Percentiles rank a stretch among this genome's conserved stretches.
Evolutionary conservation across 2,888 invertebrate species (phyloP).

Genomic region (Cistogaster globosa): DNA sequence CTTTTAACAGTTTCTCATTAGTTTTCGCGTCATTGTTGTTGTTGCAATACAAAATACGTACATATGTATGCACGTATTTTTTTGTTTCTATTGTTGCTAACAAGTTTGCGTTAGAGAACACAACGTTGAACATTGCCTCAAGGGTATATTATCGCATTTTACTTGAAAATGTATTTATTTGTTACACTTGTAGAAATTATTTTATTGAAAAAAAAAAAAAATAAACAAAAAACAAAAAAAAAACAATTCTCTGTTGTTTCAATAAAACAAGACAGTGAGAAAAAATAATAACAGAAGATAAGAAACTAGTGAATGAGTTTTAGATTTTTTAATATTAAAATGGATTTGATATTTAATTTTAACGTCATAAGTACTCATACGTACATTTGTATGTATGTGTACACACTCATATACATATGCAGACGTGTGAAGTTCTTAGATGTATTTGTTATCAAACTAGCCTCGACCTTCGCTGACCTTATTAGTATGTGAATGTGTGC

Average conservation of each 20-base stretch:
- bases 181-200: constrained; percentile 66
- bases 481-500: constrained; percentile 25
- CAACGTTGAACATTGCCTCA: constrained; percentile 51
- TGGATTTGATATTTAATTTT: constrained; percentile 21
- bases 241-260: constrained; percentile 32
- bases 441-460: constrained; percentile 54
- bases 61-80: background rate
- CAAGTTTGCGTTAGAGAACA: constrained; percentile 53
- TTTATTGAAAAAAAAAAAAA: constrained; percentile 23
- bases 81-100: constrained; percentile 44
- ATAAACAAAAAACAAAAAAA: too few relatives aligned
- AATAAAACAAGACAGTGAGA: background rate
- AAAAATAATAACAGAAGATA: constrained; percentile 31
- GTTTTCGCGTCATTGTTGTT: constrained; percentile 42
- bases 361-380: constrained; percentile 56
- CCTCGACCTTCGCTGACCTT: constrained; percentile 68
- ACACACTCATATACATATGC: background rate
- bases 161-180: constrained; percentile 57
- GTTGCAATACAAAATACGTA: constrained; percentile 15
- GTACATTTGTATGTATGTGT: background rate
- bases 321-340: constrained; percentile 45
- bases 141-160: constrained; percentile 59
- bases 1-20: constrained; percentile 48
- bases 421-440: constrained; percentile 3
- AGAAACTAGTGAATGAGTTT: constrained; percentile 44